Percentiles rank a stretch among this genome's conserved stretches.
Conservation (phyloP, 2,888 invertebrate species). For the Anorthoa munda region DNA sequence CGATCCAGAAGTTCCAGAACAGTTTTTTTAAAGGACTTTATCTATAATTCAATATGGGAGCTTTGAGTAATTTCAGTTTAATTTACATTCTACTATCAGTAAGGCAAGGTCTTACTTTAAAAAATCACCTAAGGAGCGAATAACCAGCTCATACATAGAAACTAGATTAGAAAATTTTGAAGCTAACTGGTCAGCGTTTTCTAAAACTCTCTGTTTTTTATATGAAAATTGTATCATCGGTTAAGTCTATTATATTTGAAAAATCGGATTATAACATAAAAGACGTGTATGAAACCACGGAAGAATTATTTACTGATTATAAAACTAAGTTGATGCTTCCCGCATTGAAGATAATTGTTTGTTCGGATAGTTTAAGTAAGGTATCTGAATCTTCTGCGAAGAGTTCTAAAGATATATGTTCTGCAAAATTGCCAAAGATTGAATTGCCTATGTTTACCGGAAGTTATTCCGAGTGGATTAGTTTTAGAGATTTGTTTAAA, state of each 20-base stretch:
- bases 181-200: conserved; percentile 9
- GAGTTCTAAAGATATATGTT: conserved; percentile 12
- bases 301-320: conserved; percentile 24
- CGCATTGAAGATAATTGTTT: conserved; percentile 15
- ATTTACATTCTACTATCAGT: conserved; percentile 9
- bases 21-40: background rate
- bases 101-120: conserved; percentile 12
- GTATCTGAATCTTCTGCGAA: conserved; percentile 2
- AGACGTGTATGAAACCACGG: conserved; percentile 12
- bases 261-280: conserved; percentile 10
- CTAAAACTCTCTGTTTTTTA: too few relatives aligned
- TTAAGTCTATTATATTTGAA: conserved; percentile 4
- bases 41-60: background rate
- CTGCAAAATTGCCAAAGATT: conserved; percentile 20
- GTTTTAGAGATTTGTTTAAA: conserved; percentile 18
- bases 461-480: conserved; percentile 26
- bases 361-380: conserved; percentile 7
- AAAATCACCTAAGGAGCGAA: conserved; percentile 11
- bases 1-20: background rate
- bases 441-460: conserved; percentile 16
- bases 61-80: conserved; percentile 7
- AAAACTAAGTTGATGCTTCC: conserved; percentile 14
- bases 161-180: conserved; percentile 21
- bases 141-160: conserved; percentile 13
- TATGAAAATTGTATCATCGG: background rate